Base-by-base conservation (phyloP, 2,113 vertebrate species). In the Turnix velox region DNA sequence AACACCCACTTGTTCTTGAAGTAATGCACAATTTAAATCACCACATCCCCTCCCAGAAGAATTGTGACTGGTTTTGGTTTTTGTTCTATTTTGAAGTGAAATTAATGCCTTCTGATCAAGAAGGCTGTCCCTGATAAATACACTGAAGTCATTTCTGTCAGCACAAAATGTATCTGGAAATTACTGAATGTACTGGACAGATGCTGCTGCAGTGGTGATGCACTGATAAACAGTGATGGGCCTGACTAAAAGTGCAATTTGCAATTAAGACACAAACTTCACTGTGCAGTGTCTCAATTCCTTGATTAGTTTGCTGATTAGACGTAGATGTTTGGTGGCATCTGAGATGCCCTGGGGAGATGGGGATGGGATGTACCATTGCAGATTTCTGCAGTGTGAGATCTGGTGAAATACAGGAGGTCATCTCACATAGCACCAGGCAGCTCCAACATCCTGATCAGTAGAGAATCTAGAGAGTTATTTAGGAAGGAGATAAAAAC, bases 401-500 rank as follows among this genome's bases (percentile, higher is more conserved):
- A 49, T 62, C 49, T 77, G 69, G 67, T 54, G 37, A 89, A 89
- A 82, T 25, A 46, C 27, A 40, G 30, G 22, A 88, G 40, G 75
- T 14, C 35, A 59, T 8, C 69, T 75, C 57, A 35, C 40, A 12
- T 2, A 23, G 20, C 35, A 68, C 45, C 42, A 49, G 16, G n/a
- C 61, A 94, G 39, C 3, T 19, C 10, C 51, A 71, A 52, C 31
- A 57, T 55, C 75, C 69, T 43, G 25, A n/a, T 74, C 55, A 63
- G 77, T 46, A 62, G 61, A 51, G 18, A 93, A 27, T 49, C 5
- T 5, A 54, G 43, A 74, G 52, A 85, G 52, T 59, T 85, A 48
- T 68, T 90, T 45, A 61, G n/a, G 63, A 81, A 91, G 74, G 73
- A 93, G 81, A 94, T 92, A 87, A 92, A 92, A 84, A 48, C 40